Evolutionary conservation across 92 coral and sea anemone genomes (phyloP), one percentile per base, ranked within the genome.

Genomic region (Porites cylindrica): DNA sequence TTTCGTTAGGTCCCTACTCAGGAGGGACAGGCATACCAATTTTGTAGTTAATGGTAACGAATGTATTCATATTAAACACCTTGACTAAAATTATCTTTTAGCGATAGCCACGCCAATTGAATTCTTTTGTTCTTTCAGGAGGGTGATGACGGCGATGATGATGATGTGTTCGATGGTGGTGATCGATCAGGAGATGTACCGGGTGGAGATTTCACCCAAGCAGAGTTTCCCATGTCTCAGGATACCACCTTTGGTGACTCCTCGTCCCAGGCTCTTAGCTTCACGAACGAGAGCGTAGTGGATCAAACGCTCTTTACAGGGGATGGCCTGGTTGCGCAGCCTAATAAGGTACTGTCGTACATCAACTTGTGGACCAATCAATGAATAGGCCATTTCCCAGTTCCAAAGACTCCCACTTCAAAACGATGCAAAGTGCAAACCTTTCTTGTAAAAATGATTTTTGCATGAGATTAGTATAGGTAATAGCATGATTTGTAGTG

Each of bases 261-360:
- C 73, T 93, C 95, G 7, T 95, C 98, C 29, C 98, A 97, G 82
- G 98, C 95, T 10, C 71, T 87, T 56, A 96, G 93, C 80, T 95
- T 95, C 85, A 85, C 91, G 54, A 94, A 90, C 74, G 95, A 96
- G 80, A 87, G 90, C 69, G 90, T 87, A 0, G 82, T 88, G 77
- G 98, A 96, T 80, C 88, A 88, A 60, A 92, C 98, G 14, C 80
- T 96, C 93, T 97, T 95, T 82, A 92, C 95, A 59, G 99, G 99
- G 6, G 96, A 97, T 84, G 98, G 98, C 56, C 91, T 97, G 66
- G 98, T 97, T 18, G 95, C 98, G 12, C 99, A 97, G 79, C 99
- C 99, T 58, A 97, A 92, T 71, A 95, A 90, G 98, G 99, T 95
- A 51, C 8, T 83, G 17, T 7, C 10, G 51, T 51, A 21, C 32